phyloP scores from a whole-genome alignment of 2,888 invertebrate species.

The Acrobasis repandana region DNA sequence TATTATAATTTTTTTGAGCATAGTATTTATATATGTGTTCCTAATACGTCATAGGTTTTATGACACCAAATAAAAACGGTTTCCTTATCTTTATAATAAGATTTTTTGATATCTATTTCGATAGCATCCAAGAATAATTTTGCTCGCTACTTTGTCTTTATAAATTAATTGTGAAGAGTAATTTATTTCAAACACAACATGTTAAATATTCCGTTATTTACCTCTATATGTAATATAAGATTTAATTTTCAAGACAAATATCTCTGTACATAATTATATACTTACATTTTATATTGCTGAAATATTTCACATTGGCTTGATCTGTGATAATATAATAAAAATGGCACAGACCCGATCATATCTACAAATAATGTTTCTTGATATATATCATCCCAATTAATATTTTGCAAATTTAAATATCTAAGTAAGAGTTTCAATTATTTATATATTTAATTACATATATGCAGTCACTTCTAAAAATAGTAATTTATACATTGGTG shows the following conservation, averaged over 20 bases:
- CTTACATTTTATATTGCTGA: slow-evolving; percentile 54
- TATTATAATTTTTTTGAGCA: too few relatives aligned
- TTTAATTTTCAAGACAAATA: not conserved
- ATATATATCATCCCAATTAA: slow-evolving; percentile 19
- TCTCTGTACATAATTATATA: slow-evolving; percentile 41
- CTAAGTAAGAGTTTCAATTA: slow-evolving; percentile 2
- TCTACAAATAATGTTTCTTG: slow-evolving; percentile 13
- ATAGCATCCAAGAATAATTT: not conserved
- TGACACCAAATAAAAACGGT: too few relatives aligned
- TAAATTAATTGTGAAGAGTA: not conserved
- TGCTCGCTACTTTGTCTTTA: not conserved
- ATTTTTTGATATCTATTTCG: too few relatives aligned
- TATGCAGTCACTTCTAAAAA: slow-evolving; percentile 1
- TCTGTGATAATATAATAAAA: slow-evolving; percentile 72
- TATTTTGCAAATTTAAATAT: slow-evolving; percentile 10
- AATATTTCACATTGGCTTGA: slow-evolving; percentile 70
- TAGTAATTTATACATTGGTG: not conserved
- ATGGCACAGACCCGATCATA: slow-evolving; percentile 49
- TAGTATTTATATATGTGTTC: too few relatives aligned
- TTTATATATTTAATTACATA: slow-evolving; percentile 14
- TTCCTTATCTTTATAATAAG: too few relatives aligned
- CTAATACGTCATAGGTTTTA: too few relatives aligned
- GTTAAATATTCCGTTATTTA: not conserved
- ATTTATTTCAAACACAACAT: not conserved
- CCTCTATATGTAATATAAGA: slow-evolving; percentile 3